Evolutionary conservation across 2,797 vertebrate species (phyloP).

Genomic region (Lacerta viridis): DNA sequence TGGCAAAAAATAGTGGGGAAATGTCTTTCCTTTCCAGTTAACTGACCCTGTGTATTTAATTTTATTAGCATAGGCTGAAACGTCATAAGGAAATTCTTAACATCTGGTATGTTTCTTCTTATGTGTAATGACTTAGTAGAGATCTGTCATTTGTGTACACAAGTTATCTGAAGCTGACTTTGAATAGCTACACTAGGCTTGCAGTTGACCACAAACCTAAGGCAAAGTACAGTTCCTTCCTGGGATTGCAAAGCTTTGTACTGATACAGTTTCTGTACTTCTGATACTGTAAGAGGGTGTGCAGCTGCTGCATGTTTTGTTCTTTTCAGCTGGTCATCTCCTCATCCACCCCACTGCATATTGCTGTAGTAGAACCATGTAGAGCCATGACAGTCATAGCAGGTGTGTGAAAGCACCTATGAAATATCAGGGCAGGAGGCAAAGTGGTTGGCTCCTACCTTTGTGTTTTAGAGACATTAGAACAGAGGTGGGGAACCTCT

Average conservation of each 20-base stretch:
- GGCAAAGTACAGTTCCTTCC: neutral
- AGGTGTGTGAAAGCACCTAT: neutral
- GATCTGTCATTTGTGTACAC: neutral
- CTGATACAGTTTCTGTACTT: neutral
- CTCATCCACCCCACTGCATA: neutral
- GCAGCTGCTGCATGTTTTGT: neutral
- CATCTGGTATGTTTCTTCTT: neutral
- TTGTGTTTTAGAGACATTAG: neutral
- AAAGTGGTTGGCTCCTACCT: neutral
- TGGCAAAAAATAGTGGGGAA: neutral
- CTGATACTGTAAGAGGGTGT: neutral
- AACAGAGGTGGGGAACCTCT: too few relatives aligned
- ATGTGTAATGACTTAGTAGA: neutral
- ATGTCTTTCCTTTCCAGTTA: neutral
- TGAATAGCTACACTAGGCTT: neutral
- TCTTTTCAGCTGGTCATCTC: neutral
- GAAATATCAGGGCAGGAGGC: neutral
- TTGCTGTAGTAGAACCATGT: neutral
- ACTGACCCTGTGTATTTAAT: neutral
- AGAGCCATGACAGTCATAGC: neutral
- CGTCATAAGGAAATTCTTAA: neutral
- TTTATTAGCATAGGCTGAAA: neutral
- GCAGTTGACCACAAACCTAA: neutral
- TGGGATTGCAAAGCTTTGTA: neutral
- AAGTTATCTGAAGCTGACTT: slow-evolving; percentile 6